Base-by-base conservation (phyloP, 2,888 invertebrate species). In the Drosophila prostipennis region DNA sequence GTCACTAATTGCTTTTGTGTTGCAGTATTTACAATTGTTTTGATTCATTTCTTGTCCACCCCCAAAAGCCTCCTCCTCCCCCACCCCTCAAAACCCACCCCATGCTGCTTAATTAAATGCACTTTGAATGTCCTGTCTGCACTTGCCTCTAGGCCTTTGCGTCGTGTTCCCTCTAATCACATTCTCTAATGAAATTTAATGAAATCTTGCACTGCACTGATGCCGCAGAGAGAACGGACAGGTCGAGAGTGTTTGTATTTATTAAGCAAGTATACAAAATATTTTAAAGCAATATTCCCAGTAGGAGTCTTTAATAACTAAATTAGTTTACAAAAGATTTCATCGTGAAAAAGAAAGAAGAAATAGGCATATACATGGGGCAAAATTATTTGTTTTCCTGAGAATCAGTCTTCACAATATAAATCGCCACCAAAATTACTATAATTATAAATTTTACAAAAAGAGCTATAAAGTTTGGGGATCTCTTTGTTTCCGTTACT, bases 1-100 rank as follows among this genome's bases (percentile, higher is more conserved):
- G 85, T 81, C 85, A 89, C 85, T 85, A 85, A 85, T 85, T 85
- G 85, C 85, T 89, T 89, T 85, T 85, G 85, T 89, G 85, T 87
- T 89, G 84, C 81, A 84, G 73, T 89, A 89, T 85, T 89, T 89
- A 89, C 85, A 85, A 87, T 85, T 87, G 89, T 85, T 89, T 85
- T 85, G 89, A 89, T 89, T 87, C 81, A 87, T 85, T 87, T 89
- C 81, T 84, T 76, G 72, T 72, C 80, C 48, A 11, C 32, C 32
- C 48, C 48, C 32, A 32, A 14, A 55, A 6, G 14, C 34, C 32
- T 4, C 26, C 23, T 7, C 36, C 32, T 1, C 26, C 36, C 13
- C 34, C 7, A 8, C 52, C 19, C 36, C 36, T 8, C 6, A 7
- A 16, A 8, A 49, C 46, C 46, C 11, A 2, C 8, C 37, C 59